These are phyloP conservation scores for Simalia tracyae DNA, from an alignment of 2,797 vertebrate species.

Conservation along the genomic window DNA sequence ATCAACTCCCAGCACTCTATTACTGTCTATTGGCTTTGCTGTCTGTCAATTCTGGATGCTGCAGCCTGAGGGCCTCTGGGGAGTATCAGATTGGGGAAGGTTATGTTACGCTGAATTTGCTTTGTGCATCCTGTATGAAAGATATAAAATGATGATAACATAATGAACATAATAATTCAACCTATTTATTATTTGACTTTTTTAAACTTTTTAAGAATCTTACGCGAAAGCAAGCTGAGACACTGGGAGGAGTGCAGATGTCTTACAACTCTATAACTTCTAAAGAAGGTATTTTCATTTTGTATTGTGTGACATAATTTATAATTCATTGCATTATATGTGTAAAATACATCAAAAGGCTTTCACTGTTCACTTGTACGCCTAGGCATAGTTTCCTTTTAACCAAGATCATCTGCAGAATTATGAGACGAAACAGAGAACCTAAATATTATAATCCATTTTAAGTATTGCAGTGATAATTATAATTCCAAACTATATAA, in stretches of 20 bases:
- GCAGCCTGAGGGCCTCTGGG: background rate
- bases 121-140: background rate
- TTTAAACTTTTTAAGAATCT: conserved; percentile 54
- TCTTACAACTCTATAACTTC: conserved; percentile 41
- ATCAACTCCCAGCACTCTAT: background rate
- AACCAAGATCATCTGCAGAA: background rate
- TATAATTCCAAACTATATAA: background rate
- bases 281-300: conserved; percentile 65
- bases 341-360: conserved; percentile 14
- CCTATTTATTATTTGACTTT: conserved; percentile 38
- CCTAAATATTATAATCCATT: background rate
- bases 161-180: background rate
- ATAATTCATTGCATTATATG: conserved; percentile 11
- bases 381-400: background rate
- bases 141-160: background rate
- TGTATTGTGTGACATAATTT: background rate
- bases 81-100: background rate
- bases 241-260: conserved; percentile 52
- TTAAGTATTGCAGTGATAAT: background rate
- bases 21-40: background rate
- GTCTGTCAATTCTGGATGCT: background rate
- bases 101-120: background rate
- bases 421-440: background rate
- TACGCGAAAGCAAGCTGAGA: conserved; percentile 56
- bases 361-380: background rate